These are phyloP conservation scores for Drosophila parabipectinata DNA, from an alignment of 1,140 invertebrate genomes.

Conservation along the genomic window DNA sequence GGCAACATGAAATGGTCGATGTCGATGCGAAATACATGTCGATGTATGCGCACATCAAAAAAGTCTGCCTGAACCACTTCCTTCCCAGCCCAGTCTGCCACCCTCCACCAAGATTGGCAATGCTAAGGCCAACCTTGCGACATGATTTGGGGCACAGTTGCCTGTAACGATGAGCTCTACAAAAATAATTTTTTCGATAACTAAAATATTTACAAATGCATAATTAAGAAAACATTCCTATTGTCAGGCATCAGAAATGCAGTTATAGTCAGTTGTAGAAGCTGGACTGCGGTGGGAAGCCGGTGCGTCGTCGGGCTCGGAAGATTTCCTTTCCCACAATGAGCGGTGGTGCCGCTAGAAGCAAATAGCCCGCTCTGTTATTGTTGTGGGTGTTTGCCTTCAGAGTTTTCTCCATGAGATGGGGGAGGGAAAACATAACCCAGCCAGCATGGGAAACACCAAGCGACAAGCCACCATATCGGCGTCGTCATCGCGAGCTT, in stretches of 20 bases:
- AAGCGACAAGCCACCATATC: slow-evolving; percentile 50
- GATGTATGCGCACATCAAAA: slow-evolving; percentile 73
- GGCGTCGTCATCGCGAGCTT: slow-evolving; percentile 61
- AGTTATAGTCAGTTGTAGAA: slow-evolving; percentile 2
- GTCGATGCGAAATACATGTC: slow-evolving; percentile 73
- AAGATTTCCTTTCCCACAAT: slow-evolving; percentile 53
- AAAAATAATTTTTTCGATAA: not conserved
- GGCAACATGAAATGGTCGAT: slow-evolving; percentile 73
- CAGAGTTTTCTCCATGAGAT: slow-evolving; percentile 41
- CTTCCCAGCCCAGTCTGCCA: not conserved
- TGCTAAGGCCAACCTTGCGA: slow-evolving; percentile 8
- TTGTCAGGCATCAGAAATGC: slow-evolving; percentile 10
- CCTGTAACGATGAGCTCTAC: not conserved
- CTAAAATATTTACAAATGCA: not conserved
- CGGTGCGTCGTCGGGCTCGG: slow-evolving; percentile 1
- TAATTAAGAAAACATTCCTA: not conserved
- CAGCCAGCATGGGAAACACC: slow-evolving; percentile 65
- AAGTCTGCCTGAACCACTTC: slow-evolving; percentile 4
- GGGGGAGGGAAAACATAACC: slow-evolving; percentile 40
- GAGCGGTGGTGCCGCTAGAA: slow-evolving; percentile 66
- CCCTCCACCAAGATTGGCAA: not conserved
- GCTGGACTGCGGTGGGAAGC: slow-evolving; percentile 2
- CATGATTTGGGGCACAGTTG: slow-evolving; percentile 2
- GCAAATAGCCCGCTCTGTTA: slow-evolving; percentile 50
- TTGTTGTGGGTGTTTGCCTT: slow-evolving; percentile 45